A percentile compares a stretch with the other conserved stretches of the same genome.
Evolutionary conservation across 2,113 vertebrate genomes (phyloP).

Genomic region (Notiomystis cincta): DNA sequence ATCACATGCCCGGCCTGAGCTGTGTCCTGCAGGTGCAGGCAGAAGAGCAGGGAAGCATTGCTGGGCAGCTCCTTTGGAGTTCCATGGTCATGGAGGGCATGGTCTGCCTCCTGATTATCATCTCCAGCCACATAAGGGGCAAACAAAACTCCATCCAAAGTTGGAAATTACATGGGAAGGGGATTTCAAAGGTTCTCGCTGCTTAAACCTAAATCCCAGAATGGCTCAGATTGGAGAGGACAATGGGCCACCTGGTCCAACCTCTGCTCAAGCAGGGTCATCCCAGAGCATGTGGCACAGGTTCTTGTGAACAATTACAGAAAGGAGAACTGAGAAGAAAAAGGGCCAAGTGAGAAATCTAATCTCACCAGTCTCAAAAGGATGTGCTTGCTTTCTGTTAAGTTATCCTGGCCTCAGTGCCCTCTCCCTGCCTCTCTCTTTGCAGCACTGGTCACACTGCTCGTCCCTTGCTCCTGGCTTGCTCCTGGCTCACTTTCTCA

Average conservation of each 20-base stretch:
- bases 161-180: neutral
- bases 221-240: neutral
- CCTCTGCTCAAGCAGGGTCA: neutral
- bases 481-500: neutral
- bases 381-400: neutral
- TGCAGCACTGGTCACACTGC: neutral
- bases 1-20: neutral
- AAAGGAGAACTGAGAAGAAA: neutral
- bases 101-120: neutral
- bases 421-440: neutral
- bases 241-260: neutral
- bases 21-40: neutral
- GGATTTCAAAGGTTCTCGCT: neutral
- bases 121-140: neutral
- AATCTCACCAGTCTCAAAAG: neutral
- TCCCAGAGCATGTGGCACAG: neutral
- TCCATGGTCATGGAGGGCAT: accelerated
- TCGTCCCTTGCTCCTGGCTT: neutral
- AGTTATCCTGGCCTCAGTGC: neutral
- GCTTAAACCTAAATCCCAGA: neutral
- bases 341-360: neutral
- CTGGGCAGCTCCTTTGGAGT: neutral
- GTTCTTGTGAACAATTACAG: neutral
- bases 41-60: neutral
- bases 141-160: neutral